Base-by-base conservation (phyloP, 2,797 vertebrate species). In the Gallirallus australis region DNA sequence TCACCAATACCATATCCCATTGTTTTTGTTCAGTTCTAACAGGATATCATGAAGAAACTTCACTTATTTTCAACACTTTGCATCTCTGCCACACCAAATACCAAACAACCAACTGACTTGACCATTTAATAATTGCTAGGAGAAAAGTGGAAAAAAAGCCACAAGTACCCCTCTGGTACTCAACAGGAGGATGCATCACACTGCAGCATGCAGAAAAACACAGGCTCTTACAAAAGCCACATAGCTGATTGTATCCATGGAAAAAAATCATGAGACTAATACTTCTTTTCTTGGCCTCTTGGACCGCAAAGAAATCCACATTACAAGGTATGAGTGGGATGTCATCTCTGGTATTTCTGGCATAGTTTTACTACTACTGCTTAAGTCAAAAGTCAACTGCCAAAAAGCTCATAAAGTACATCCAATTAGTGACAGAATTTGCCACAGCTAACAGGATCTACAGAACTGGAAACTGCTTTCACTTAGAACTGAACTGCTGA, bases 171-270 rank as follows among this genome's bases (percentile, higher is more conserved):
- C 16, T 23, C 40, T 21, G 28, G 8, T 61, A 16, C 8, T 16
- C 13, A 68, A 24, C 15, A 73, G 23, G 13, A 60, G 6, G 15
- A 35, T 35, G 24, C 27, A 23, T 57, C 33, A 35, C 18, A 15
- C 7, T 54, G 47, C 10, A 69, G 37, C 31, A 20, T 4, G 61
- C 1, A 39, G 50, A 76, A 93, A 65, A 6, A 28, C 3, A 1
- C 0, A 13, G 6, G 3, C 11, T 72, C 31, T 53, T 45, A 50
- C 1, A 50, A 83, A 75, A 71, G 31, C 0, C 15, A 61, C 6
- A 30, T 2, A 45, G 15, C 25, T 65, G 31, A 82, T 11, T 20
- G 33, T 5, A 86, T 4, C 31, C 28, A 70, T 7, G 4, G 30
- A 59, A 31, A 61, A 60, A 15, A 35, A 45, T 59, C 3, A 84